Evolutionary conservation across 2,888 invertebrate genomes (phyloP), one percentile per base, ranked within the genome.

Genomic region (Drosophila sordidapex): DNA sequence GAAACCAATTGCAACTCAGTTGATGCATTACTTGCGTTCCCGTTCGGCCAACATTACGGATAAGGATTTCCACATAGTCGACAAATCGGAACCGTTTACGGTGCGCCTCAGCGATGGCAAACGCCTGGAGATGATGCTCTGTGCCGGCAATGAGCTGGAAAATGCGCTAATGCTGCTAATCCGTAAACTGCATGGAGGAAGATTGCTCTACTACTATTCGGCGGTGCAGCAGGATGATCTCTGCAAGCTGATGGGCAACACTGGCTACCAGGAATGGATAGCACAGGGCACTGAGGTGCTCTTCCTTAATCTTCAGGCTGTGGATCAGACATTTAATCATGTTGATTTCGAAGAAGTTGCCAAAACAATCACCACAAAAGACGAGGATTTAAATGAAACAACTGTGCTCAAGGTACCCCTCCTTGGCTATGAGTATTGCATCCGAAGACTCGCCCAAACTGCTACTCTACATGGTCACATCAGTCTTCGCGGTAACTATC

Each of bases 151-250:
- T 38, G 65, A 73, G 13, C 65, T 87, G 0, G 70, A 69, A 2
- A 76, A 64, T 52, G 77, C 63, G n/a, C 63, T 82, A 2, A 77
- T 82, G 70, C 53, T 87, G 27, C 76, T 87, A 7, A 66, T 87
- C 25, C 74, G 89, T 6, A 74, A 53, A 4, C 1, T 40, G n/a
- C 15, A 51, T 1, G 63, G 73, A 3, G 77, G 74, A 7, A 60
- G 49, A 25, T 31, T 87, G 61, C 82, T 88, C 7, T 87, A 71
- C 54, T 83, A 68, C 48, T 87, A 87, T 43, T 87, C 87, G 11
- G 81, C 84, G 0, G 74, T 81, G 31, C 82, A 76, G 54, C 76
- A 88, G 70, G 79, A 81, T 7, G 76, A 77, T 52, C 70, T 87
- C 8, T 68, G 79, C 1, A 49, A 21, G 1, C 40, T 84, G 31